Evolutionary conservation across 1,140 invertebrate species (phyloP), one percentile per base, ranked within the genome.

Genomic region (Monochamus saltuarius): DNA sequence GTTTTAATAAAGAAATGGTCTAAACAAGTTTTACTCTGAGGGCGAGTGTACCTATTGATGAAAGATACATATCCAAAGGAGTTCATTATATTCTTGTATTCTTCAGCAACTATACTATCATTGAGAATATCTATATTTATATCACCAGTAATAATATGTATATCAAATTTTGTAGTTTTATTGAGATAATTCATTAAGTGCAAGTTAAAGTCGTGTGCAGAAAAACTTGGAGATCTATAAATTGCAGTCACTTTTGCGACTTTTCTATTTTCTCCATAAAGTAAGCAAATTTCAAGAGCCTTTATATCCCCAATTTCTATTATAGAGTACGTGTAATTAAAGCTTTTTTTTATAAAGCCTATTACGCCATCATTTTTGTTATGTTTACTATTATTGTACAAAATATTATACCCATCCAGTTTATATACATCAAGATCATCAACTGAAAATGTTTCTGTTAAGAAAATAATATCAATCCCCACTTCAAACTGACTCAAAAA

Each of bases 321-420:
- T 29, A 29, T 29, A 29, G 22, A 29, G 22, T 29, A 29, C 22
- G 22, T 29, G 22, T 29, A 29, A 8, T 54, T 35, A 54, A 13
- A 7, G 34, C 13, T 13, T 40, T 40, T n/a, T 36, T 54, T 8
- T 34, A 39, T 13, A 22, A 38, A 54, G 39, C 10, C 17, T 38
- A 54, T 40, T 7, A 17, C 19, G 6, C 19, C 47, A 14, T 50
- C 47, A 35, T 50, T 50, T 50, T 50, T 17, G 47, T 50, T 50
- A 10, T 29, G 29, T 4, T 50, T 19, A n/a, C 47, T 29, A n/a
- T 50, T 50, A 29, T 50, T 50, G 34, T 50, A 50, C 34, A 50
- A 11, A 29, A 34, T 11, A 17, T 50, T 19, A 34, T 50, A 50
- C 13, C 47, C 47, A 22, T 17, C 17, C 34, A 50, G 3, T 1